Evolutionary conservation across 1,140 invertebrate genomes (phyloP), one percentile per base, ranked within the genome.

Genomic region (Nymphalis io): DNA sequence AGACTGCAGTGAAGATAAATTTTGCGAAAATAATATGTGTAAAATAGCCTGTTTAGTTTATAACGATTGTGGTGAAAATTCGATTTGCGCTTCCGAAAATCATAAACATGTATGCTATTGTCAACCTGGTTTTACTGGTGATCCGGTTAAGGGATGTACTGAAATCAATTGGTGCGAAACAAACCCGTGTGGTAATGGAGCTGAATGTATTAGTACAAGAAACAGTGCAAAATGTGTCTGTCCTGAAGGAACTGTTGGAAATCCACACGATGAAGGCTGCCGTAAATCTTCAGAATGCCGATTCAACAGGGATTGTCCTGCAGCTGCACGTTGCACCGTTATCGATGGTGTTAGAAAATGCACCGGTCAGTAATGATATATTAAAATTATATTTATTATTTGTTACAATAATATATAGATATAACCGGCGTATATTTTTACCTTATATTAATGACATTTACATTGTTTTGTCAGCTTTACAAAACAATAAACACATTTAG

Each of bases 191-290:
- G 96, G 95, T n/a, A 93, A 95, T 40, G 95, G 95, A 48, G 96
- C 97, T 0, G 90, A 94, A 61, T 99, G 98, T 87, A 94, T 95
- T 72, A 98, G 98, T 83, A 94, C 94, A 3, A 92, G 95, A 73
- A 97, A 96, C 58, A 95, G 95, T 10, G 98, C 95, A 81, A 96
- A 95, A 81, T 98, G 97, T 82, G 87, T 93, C 42, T 98, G 97
- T 88, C 94, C 96, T 39, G 80, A 92, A 5, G 95, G 95, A 53
- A 95, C 94, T 15, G 95, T 98, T 58, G 97, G 97, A 16, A 95
- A 98, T 92, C 94, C 97, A 13, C 96, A 96, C 75, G 94, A 94
- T 55, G 94, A 95, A 78, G 96, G 96, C 20, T 98, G 97, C 79
- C 93, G 93, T 70, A 92, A 94, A 68, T 94, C 96, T 16, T 94